These are phyloP conservation scores for Dinomys branickii DNA, from an alignment of 2,113 vertebrate species.

Conservation along the genomic window DNA sequence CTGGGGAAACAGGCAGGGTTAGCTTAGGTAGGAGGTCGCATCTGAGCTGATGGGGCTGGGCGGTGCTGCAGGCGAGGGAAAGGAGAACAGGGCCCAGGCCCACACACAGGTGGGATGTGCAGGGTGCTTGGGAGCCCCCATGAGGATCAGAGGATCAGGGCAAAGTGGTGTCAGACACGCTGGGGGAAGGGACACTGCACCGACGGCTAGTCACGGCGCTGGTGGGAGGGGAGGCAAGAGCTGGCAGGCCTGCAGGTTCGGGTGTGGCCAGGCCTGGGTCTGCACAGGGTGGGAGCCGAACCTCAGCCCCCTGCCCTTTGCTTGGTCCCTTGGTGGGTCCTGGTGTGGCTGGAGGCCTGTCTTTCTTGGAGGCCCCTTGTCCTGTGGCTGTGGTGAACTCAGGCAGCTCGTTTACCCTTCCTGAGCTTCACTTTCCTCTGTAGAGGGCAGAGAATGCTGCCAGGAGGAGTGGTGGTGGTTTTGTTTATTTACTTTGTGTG, in stretches of 20 bases:
- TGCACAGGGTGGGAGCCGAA: background rate
- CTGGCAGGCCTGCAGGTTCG: background rate
- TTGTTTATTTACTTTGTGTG: background rate
- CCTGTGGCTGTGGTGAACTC: background rate
- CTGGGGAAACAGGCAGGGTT: background rate
- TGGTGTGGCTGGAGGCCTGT: background rate
- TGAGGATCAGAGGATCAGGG: background rate
- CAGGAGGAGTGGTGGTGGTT: background rate
- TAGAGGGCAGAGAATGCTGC: background rate
- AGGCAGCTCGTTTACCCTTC: background rate
- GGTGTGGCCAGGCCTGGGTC: background rate
- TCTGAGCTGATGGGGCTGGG: background rate
- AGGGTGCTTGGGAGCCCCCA: background rate
- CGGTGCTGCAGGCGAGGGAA: background rate
- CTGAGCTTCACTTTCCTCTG: background rate
- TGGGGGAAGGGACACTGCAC: background rate
- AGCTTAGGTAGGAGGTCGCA: background rate
- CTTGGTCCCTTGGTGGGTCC: background rate
- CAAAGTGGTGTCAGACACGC: background rate
- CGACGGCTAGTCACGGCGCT: background rate
- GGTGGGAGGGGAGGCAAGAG: background rate
- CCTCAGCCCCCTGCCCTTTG: background rate
- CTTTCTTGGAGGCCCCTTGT: background rate
- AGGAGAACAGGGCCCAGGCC: too few relatives aligned
- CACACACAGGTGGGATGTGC: background rate